These are phyloP conservation scores for Galendromus occidentalis DNA, from an alignment of 1,140 invertebrate species.

Conservation along the genomic window DNA sequence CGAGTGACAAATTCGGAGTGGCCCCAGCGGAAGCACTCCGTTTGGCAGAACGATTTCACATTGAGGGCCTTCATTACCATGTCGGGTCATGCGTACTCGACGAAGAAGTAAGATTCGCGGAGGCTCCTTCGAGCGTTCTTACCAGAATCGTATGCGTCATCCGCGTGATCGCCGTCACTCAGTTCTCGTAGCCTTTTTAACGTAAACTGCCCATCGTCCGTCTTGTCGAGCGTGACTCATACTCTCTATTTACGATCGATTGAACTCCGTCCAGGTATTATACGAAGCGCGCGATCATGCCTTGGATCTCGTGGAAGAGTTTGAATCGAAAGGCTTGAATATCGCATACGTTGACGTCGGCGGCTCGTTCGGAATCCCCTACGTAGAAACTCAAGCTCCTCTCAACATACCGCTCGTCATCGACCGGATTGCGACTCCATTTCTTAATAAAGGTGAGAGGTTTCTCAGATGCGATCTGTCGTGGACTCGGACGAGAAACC, in stretches of 20 bases:
- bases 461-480: not conserved
- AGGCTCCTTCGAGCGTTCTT: too few relatives aligned
- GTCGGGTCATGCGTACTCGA: not conserved
- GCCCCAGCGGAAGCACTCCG: not conserved
- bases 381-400: constrained; percentile 15
- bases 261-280: not conserved
- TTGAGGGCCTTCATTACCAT: constrained; percentile 1
- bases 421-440: not conserved
- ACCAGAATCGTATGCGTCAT: too few relatives aligned
- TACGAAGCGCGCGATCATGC: constrained; percentile 17
- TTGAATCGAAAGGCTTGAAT: constrained; percentile 12
- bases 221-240: constrained; percentile 25
- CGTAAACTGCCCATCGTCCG: too few relatives aligned
- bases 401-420: constrained; percentile 10
- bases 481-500: too few relatives aligned
- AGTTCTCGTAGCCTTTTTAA: too few relatives aligned
- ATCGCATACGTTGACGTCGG: constrained; percentile 28
- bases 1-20: not conserved
- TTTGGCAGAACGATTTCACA: not conserved
- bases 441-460: constrained; percentile 16
- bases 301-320: constrained; percentile 14
- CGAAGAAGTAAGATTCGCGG: not conserved
- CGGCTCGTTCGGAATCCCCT: constrained; percentile 28
- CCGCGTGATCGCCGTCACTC: too few relatives aligned
- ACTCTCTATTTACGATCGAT: constrained; percentile 18